A percentile compares a stretch with the other conserved stretches of the same genome.
Conservation (phyloP, 2,888 invertebrate genomes). For the Diarsia brunnea region DNA sequence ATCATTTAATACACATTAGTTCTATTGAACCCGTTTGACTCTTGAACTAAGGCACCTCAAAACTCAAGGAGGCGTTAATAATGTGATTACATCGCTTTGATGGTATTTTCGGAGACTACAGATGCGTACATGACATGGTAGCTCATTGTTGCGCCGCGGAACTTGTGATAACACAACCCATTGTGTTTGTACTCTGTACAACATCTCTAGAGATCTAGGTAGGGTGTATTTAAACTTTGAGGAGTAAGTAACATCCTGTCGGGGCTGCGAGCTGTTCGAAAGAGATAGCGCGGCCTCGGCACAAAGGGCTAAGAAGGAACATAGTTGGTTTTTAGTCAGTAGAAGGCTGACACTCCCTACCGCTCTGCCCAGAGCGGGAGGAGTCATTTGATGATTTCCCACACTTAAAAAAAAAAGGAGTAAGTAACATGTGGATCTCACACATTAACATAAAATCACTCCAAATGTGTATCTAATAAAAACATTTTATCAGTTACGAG, state of each 20-base stretch:
- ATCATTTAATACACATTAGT: slow-evolving; percentile 32
- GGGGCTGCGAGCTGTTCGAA: too few species aligned
- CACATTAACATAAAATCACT: background rate
- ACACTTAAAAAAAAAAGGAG: too few species aligned
- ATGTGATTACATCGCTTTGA: slow-evolving; percentile 15
- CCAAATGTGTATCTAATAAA: background rate
- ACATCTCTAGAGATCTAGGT: background rate
- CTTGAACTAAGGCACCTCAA: slow-evolving; percentile 33
- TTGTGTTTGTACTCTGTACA: background rate
- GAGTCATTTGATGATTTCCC: too few species aligned
- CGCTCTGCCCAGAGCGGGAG: too few species aligned
- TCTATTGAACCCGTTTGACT: slow-evolving; percentile 44
- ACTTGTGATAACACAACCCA: background rate
- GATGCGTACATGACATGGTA: background rate
- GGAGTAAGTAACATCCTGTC: too few species aligned
- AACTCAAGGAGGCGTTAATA: slow-evolving; percentile 15
- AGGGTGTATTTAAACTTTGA: too few species aligned
- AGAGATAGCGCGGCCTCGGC: too few species aligned
- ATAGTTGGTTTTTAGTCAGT: too few species aligned
- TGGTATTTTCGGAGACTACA: background rate
- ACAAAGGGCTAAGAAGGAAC: too few species aligned
- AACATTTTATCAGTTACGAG: background rate
- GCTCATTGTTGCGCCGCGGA: background rate
- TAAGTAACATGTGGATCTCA: background rate
- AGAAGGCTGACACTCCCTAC: too few species aligned